Percentiles rank a stretch among this genome's conserved stretches.
These are phyloP conservation scores for Leptosomus discolor DNA, from an alignment of 2,113 vertebrate genomes.

Conservation along the genomic window DNA sequence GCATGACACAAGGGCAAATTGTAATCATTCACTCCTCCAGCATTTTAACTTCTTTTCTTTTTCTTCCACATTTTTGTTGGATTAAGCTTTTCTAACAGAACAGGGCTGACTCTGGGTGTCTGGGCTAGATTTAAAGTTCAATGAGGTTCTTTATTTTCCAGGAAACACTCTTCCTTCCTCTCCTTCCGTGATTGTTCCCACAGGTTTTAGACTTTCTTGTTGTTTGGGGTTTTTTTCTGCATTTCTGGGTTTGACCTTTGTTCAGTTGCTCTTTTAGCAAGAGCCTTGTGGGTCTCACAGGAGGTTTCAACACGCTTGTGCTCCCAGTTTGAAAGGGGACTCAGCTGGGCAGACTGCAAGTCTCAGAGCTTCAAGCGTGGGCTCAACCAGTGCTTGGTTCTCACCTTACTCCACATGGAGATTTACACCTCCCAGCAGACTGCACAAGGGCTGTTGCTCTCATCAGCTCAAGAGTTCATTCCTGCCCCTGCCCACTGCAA, in stretches of 20 bases:
- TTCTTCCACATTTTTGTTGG: not conserved
- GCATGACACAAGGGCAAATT: not conserved
- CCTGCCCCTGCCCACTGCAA: not conserved
- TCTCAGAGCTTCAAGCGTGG: not conserved
- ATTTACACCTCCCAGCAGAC: not conserved
- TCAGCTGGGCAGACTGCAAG: not conserved
- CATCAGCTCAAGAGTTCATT: not conserved
- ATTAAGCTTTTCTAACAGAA: not conserved
- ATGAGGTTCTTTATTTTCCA: constrained; percentile 40
- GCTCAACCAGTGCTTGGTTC: not conserved
- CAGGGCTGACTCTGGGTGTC: not conserved
- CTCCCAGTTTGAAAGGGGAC: not conserved
- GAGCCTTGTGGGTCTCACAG: not conserved
- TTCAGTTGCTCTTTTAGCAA: not conserved
- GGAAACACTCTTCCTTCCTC: constrained; percentile 58
- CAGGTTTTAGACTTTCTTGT: not conserved
- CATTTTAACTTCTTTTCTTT: not conserved
- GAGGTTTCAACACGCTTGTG: not conserved
- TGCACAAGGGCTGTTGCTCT: not conserved
- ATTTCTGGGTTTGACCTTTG: not conserved
- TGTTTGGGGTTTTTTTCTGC: not conserved
- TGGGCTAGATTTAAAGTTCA: constrained; percentile 28
- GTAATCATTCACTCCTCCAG: not conserved
- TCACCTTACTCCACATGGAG: not conserved
- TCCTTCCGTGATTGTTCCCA: not conserved